phyloP scores from a whole-genome alignment of 1,140 invertebrate genomes.

The Goniozus legneri region DNA sequence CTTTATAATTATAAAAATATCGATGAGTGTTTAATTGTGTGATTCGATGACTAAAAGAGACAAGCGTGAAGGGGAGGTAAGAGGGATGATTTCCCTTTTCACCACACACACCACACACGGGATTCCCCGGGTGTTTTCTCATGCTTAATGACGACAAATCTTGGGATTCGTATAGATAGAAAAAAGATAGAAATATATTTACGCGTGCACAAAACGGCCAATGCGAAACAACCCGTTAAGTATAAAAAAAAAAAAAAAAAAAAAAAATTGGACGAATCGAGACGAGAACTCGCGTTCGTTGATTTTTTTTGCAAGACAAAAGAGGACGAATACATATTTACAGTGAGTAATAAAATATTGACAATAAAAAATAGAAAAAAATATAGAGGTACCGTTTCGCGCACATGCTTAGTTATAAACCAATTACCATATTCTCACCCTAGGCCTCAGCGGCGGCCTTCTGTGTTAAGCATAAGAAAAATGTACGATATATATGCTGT shows the following conservation, averaged over 20 bases:
- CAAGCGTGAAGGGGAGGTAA: neutral
- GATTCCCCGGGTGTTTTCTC: conserved; percentile 32
- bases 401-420: conserved; percentile 40
- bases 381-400: conserved; percentile 20
- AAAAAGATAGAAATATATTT: no score
- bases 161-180: no score
- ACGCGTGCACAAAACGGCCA: no score
- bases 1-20: no score
- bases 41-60: neutral
- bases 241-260: no score
- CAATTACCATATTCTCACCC: conserved; percentile 88
- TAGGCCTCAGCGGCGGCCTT: conserved; percentile 81
- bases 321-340: no score
- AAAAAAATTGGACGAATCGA: no score
- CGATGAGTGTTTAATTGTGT: neutral
- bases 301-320: no score
- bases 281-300: no score
- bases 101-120: no score
- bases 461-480: conserved; percentile 58
- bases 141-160: conserved; percentile 44
- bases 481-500: conserved; percentile 40
- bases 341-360: neutral
- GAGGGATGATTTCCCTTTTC: no score
- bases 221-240: no score
- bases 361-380: neutral